Percentiles rank a stretch among this genome's conserved stretches.
Conservation (phyloP, 2,888 invertebrate species). For the Abrostola triplasia region DNA sequence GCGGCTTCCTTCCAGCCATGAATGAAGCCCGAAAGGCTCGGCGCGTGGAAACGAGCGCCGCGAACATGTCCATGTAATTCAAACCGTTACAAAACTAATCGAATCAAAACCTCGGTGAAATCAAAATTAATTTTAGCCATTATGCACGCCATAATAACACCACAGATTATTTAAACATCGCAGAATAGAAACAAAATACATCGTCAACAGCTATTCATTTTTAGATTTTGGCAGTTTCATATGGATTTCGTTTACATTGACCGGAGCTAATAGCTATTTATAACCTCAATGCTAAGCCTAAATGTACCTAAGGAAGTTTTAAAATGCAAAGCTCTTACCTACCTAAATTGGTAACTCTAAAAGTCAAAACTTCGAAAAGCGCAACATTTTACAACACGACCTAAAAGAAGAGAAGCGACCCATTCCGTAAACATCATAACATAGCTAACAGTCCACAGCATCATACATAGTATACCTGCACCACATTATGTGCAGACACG, state of each 20-base stretch:
- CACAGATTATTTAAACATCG: background rate
- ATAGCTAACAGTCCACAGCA: constrained; percentile 25
- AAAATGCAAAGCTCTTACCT: too few species aligned
- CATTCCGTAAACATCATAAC: background rate
- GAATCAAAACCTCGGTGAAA: constrained; percentile 4
- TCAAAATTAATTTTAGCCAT: constrained; percentile 1
- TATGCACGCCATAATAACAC: background rate
- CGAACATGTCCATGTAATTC: constrained; percentile 3
- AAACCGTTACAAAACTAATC: constrained; percentile 7
- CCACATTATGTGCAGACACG: constrained; percentile 22
- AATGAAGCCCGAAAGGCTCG: constrained; percentile 22
- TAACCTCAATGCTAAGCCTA: too few species aligned
- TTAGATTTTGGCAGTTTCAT: background rate
- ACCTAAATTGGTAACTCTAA: too few species aligned
- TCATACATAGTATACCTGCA: constrained; percentile 19
- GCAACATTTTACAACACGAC: too few species aligned
- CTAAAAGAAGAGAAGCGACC: too few species aligned
- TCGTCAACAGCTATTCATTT: background rate
- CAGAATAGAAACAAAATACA: background rate
- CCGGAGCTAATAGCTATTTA: too few species aligned
- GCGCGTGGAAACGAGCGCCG: constrained; percentile 15
- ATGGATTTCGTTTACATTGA: too few species aligned
- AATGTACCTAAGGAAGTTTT: too few species aligned
- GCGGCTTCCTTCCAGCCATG: constrained; percentile 32
- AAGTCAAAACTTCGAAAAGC: too few species aligned